phyloP scores from a whole-genome alignment of 2,113 vertebrate species.

The Chinchilla lanigera region DNA sequence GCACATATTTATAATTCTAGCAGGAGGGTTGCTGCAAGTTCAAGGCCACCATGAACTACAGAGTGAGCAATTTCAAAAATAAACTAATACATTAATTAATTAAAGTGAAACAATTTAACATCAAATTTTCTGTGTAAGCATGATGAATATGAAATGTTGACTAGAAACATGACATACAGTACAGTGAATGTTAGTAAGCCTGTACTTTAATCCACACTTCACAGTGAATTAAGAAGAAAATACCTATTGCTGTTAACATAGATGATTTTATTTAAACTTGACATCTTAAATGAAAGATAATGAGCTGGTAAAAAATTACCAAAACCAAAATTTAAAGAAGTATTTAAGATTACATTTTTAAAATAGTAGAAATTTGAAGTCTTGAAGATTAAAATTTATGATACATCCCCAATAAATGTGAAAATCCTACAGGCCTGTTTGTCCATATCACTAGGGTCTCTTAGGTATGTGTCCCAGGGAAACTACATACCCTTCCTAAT shows the following conservation, averaged over 20 bases:
- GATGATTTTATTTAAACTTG: background rate
- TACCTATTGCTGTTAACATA: background rate
- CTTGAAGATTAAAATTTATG: background rate
- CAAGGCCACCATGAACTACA: background rate
- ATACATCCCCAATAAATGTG: background rate
- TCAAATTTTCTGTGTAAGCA: conserved; percentile 20
- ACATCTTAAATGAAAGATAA: conserved; percentile 2
- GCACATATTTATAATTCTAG: no score
- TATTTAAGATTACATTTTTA: conserved; percentile 27
- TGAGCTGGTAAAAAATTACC: conserved; percentile 30
- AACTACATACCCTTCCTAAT: conserved; percentile 5
- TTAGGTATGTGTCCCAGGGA: background rate
- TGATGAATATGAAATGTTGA: conserved; percentile 32
- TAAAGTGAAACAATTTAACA: background rate
- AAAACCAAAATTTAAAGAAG: conserved; percentile 51
- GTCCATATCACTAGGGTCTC: background rate
- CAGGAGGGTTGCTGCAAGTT: no score
- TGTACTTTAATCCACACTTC: background rate
- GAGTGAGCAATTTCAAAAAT: background rate
- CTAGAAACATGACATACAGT: background rate
- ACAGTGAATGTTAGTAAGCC: background rate
- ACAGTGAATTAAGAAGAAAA: conserved; percentile 36
- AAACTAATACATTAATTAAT: background rate
- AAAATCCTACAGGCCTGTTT: background rate
- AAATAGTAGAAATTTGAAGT: conserved; percentile 33